phyloP scores from a whole-genome alignment of 2,113 vertebrate species.

The Thomomys bottae region DNA sequence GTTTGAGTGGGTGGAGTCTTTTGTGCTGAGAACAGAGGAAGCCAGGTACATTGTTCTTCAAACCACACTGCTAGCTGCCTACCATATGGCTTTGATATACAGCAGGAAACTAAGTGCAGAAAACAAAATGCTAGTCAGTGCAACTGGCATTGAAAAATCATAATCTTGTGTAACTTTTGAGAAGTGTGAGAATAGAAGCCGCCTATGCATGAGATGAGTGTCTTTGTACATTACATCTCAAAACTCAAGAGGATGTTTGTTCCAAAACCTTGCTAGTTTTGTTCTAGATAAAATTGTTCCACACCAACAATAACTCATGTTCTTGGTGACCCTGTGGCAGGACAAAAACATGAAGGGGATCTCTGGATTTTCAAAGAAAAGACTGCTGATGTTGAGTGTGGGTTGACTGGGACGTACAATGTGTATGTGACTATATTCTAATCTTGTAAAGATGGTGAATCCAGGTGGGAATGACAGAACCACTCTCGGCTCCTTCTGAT shows the following conservation, averaged over 20 bases:
- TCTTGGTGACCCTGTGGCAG: not conserved
- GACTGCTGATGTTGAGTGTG: not conserved
- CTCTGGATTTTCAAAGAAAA: constrained; percentile 26
- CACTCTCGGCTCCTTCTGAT: not conserved
- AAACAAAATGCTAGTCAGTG: constrained; percentile 27
- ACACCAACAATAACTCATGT: not conserved
- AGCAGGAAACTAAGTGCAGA: not conserved
- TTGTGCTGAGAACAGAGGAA: not conserved
- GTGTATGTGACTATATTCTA: not conserved
- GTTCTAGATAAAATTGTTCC: not conserved
- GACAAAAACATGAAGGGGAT: not conserved
- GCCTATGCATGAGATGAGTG: too few relatives aligned
- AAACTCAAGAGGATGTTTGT: not conserved
- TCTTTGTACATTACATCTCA: not conserved
- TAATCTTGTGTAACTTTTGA: not conserved
- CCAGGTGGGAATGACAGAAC: rapidly evolving
- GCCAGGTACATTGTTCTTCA: not conserved
- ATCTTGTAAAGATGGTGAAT: not conserved
- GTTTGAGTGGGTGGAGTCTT: not conserved
- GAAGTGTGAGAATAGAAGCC: not conserved
- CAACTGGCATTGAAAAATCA: not conserved
- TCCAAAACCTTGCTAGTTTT: not conserved
- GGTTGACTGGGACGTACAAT: not conserved
- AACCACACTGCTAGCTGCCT: not conserved
- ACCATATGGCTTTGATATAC: not conserved